phyloP scores from a whole-genome alignment of 1,140 invertebrate genomes.

The Cyclina sinensis region DNA sequence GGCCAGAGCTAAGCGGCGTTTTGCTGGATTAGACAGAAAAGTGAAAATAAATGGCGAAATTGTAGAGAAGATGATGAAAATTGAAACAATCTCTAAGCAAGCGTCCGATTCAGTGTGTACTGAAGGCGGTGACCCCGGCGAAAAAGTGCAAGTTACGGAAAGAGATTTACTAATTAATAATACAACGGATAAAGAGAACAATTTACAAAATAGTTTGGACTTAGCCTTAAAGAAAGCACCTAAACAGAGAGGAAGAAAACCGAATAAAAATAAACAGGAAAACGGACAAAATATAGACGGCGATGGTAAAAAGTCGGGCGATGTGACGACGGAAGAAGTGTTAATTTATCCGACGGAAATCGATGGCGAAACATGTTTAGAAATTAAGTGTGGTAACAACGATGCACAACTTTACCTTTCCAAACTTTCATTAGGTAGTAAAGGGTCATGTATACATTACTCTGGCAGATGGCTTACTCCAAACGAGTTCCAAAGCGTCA shows the following conservation, averaged over 20 bases:
- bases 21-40: conserved; percentile 43
- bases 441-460: conserved; percentile 86
- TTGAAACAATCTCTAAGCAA: not conserved
- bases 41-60: conserved; percentile 31
- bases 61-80: conserved; percentile 33
- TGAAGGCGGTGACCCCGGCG: conserved; percentile 14
- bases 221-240: not conserved
- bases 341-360: conserved; percentile 82
- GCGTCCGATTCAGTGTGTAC: not conserved
- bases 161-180: conserved; percentile 12
- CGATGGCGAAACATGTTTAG: conserved; percentile 85
- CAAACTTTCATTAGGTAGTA: conserved; percentile 86
- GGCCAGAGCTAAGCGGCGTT: conserved; percentile 56
- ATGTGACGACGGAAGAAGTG: conserved; percentile 76
- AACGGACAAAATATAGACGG: not conserved
- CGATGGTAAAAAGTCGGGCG: not conserved
- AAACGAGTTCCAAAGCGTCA: conserved; percentile 88
- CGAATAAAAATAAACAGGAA: conserved; percentile 37
- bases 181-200: not conserved
- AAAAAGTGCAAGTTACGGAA: conserved; percentile 62
- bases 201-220: not conserved
- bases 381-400: conserved; percentile 87
- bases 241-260: conserved; percentile 33
- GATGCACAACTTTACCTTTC: conserved; percentile 85
- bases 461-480: conserved; percentile 87